phyloP scores from a whole-genome alignment of 2,888 invertebrate genomes.

The Torymus aiolomorphi region DNA sequence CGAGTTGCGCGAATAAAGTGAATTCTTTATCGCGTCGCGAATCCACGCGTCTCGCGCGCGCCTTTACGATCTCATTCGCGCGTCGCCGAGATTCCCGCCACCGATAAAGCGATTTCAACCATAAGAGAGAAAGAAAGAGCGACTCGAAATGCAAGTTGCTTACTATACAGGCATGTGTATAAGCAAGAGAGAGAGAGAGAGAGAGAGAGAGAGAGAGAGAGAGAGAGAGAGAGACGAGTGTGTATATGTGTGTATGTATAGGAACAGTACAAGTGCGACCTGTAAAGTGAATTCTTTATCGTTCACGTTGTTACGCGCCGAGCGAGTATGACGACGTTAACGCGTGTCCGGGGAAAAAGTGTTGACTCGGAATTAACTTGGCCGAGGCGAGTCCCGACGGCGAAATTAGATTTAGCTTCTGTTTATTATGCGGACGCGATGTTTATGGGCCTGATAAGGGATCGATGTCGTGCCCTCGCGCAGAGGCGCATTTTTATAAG shows the following conservation, averaged over 20 bases:
- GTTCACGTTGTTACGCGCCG: slow-evolving; percentile 20
- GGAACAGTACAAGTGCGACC: slow-evolving; percentile 5
- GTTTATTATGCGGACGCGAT: not conserved
- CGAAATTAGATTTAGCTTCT: slow-evolving; percentile 27
- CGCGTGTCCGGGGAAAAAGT: slow-evolving; percentile 5
- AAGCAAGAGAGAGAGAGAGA: not conserved
- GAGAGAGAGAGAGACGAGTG: not conserved
- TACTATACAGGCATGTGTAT: too few species aligned
- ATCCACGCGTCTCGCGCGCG: slow-evolving; percentile 33
- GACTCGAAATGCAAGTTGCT: too few species aligned
- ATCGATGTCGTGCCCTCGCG: not conserved
- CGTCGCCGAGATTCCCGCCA: slow-evolving; percentile 15
- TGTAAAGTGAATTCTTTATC: too few species aligned
- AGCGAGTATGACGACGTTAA: slow-evolving; percentile 16
- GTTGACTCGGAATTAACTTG: not conserved
- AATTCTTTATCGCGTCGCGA: slow-evolving; percentile 50
- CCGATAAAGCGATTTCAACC: slow-evolving; percentile 42
- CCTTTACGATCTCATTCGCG: slow-evolving; percentile 22
- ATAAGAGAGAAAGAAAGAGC: too few species aligned
- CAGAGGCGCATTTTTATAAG: too few species aligned
- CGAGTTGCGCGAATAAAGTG: slow-evolving; percentile 46
- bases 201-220: not conserved
- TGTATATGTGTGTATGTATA: too few species aligned
- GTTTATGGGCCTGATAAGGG: not conserved
- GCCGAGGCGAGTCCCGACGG: not conserved